Evolutionary conservation across 2,113 vertebrate genomes (phyloP).

Genomic region (Dryoscopus gambensis): DNA sequence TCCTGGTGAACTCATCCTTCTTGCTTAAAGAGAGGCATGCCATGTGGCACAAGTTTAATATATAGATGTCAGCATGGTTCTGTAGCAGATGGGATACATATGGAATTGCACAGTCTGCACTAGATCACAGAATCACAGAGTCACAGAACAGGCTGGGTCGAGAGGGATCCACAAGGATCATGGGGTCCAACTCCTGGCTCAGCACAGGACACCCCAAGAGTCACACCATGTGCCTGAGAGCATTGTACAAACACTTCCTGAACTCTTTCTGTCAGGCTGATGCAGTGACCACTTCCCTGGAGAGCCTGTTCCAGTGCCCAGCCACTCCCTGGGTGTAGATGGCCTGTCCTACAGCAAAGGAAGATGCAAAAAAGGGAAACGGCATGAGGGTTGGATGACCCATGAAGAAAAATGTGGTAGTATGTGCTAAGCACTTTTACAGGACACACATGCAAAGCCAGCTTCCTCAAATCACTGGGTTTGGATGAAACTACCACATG

Average conservation of each 20-base stretch:
- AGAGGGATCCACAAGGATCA: neutral
- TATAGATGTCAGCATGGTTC: neutral
- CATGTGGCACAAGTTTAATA: neutral
- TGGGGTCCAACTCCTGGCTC: neutral
- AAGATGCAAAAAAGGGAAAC: neutral
- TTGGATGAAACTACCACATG: neutral
- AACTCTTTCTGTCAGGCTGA: neutral
- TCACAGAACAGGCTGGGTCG: neutral
- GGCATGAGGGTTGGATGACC: accelerated
- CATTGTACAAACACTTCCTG: neutral
- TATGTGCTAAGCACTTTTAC: neutral
- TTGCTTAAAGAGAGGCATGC: neutral
- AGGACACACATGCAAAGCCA: neutral
- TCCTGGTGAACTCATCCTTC: neutral
- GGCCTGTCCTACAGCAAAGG: neutral
- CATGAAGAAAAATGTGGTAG: neutral
- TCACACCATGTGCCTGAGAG: neutral
- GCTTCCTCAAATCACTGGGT: neutral
- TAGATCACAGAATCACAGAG: neutral
- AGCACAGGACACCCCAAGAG: too few species aligned
- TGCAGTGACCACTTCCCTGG: neutral
- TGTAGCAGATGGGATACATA: neutral
- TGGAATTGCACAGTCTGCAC: neutral
- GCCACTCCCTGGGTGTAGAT: accelerated
- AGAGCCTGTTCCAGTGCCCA: neutral